Base-by-base conservation (phyloP, 2,888 invertebrate genomes). In the Himalopsyche japonica region DNA sequence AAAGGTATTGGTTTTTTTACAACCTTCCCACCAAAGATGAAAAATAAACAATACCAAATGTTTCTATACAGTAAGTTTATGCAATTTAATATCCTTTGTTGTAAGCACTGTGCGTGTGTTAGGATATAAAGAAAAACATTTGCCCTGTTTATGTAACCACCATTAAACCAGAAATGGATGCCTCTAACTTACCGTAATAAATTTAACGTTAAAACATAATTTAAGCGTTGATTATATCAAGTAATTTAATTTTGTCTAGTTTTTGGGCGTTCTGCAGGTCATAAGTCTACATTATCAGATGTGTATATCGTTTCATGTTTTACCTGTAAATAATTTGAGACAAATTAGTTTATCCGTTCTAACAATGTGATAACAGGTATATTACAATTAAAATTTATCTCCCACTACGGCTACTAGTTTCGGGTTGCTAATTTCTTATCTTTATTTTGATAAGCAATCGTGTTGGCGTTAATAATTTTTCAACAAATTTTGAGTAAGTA, bases 181-280 rank as follows among this genome's bases (percentile, higher is more conserved):
- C 70, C 70, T 27, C 24, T 27, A 27, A 70, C 70, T 70, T 27
- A 77, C 37, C 77, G 20, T 43, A 77, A 77, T 77, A 77, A 77
- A 77, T 77, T 48, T 30, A 30, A 79, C 79, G 48, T 48, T 47
- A 79, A 79, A 30, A 47, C 30, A 49, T 79, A 79, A 79, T 79
- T 79, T 43, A 79, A 79, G 48, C 79, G 47, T 79, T 48, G 79
- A 79, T 79, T 27, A 30, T 47, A 79, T 79, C 48, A 27, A 8
- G 48, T 79, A 79, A 79, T 79, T 79, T 47, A 48, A 79, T 79
- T 79, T 48, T 43, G 47, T 79, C 47, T 77, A 77, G 77, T 43
- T 43, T 70, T 70, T 70, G 70, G 70, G 70, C 27, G 30, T 70
- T 12, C 20, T 37, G 24, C 43, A 27, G 77, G 43, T 77, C 77